Conservation (phyloP, 2,888 invertebrate genomes). For the Quadriops clusia region DNA sequence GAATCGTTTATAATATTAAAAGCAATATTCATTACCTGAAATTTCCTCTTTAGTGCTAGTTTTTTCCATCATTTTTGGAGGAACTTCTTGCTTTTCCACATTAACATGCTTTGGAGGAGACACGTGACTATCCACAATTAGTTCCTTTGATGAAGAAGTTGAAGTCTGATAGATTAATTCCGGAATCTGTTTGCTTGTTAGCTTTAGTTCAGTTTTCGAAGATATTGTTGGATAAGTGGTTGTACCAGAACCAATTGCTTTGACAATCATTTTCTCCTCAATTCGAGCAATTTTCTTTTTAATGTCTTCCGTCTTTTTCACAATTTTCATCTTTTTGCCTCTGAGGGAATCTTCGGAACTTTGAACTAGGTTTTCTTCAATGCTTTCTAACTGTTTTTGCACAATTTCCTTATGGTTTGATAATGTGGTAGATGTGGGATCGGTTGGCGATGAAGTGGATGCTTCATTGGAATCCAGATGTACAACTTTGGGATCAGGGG, state of each 20-base stretch:
- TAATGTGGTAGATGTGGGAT: no score
- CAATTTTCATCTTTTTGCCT: constrained; percentile 3
- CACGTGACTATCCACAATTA: constrained; percentile 16
- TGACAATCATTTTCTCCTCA: constrained; percentile 10
- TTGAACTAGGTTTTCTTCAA: neutral
- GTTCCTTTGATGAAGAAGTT: no score
- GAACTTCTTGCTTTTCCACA: constrained; percentile 22
- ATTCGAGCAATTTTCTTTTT: constrained; percentile 4
- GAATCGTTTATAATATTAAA: no score
- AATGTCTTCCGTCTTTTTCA: constrained; percentile 6
- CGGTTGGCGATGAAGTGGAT: no score
- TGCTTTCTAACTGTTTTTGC: no score
- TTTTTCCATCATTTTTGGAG: constrained; percentile 17
- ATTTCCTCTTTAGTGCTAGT: constrained; percentile 17
- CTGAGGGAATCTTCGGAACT: neutral
- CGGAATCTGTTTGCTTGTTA: constrained; percentile 6
- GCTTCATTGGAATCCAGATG: no score
- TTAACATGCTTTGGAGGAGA: constrained; percentile 25
- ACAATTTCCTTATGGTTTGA: no score
- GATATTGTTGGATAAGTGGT: no score
- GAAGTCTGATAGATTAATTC: constrained; percentile 8
- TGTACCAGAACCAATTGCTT: neutral
- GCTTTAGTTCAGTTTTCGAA: constrained; percentile 6
- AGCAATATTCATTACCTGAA: no score
- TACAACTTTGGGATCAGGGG: no score